A percentile compares a stretch with the other conserved stretches of the same genome.
Conservation (phyloP, 1,140 invertebrate species). For the Diprion similis region DNA sequence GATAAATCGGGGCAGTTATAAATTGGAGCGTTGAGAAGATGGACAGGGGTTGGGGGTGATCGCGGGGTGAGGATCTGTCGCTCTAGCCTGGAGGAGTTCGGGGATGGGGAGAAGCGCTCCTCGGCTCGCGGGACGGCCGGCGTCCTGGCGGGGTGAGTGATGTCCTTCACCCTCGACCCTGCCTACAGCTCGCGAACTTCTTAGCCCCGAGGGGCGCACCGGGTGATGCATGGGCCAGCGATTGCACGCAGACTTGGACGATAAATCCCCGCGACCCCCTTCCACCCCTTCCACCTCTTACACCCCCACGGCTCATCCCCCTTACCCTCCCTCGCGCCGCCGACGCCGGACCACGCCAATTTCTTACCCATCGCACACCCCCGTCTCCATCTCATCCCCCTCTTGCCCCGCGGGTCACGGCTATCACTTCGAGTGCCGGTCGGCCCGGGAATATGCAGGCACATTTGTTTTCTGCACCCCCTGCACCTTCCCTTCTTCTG, state of each 20-base stretch:
- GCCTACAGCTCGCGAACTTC: constrained; percentile 30
- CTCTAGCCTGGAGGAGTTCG: constrained; percentile 20
- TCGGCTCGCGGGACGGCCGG: neutral
- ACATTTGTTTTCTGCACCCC: no score
- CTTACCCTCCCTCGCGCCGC: neutral
- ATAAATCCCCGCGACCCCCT: constrained; percentile 38
- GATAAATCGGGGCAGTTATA: constrained; percentile 15
- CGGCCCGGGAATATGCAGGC: neutral
- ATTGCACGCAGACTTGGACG: constrained; percentile 46
- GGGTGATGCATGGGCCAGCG: constrained; percentile 40
- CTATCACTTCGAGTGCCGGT: neutral
- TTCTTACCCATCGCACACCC: neutral
- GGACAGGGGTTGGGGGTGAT: constrained; percentile 13
- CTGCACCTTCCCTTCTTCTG: no score
- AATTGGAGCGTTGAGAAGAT: constrained; percentile 20
- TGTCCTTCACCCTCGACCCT: constrained; percentile 39
- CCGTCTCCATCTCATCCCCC: neutral
- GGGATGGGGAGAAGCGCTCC: constrained; percentile 20
- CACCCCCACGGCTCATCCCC: neutral
- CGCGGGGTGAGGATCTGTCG: constrained; percentile 28
- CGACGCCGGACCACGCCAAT: neutral
- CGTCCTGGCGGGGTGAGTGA: constrained; percentile 25
- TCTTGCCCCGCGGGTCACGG: neutral
- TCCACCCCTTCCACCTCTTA: constrained; percentile 18
- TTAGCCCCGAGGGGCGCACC: constrained; percentile 23